Conservation (phyloP, 2,113 vertebrate genomes). For the Leptodactylus fuscus region DNA sequence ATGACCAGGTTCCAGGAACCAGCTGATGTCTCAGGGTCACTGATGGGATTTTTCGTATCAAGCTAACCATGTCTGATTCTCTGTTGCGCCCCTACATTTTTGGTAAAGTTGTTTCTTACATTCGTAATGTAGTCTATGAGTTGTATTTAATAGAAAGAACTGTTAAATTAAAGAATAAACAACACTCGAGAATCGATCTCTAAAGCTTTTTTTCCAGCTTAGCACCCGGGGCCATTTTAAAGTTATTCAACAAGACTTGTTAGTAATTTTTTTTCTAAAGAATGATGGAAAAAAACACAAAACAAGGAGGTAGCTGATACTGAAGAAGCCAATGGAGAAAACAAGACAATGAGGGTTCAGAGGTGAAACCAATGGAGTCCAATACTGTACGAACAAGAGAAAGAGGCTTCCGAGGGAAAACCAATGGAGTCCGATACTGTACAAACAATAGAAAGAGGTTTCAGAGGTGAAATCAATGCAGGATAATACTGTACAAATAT, state of each 20-base stretch:
- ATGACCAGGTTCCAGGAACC: no score
- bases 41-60: no score
- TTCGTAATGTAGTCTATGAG: conserved; percentile 23
- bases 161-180: conserved; percentile 40
- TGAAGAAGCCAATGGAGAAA: neutral
- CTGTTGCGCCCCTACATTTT: neutral
- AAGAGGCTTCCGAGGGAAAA: neutral
- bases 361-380: neutral
- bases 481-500: no score
- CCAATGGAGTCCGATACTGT: no score
- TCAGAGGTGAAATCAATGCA: no score
- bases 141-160: conserved; percentile 33
- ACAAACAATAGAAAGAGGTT: no score
- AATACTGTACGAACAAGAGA: neutral
- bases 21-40: no score
- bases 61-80: no score
- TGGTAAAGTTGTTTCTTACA: neutral
- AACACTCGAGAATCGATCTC: conserved; percentile 44
- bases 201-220: conserved; percentile 52
- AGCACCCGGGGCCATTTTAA: conserved; percentile 24
- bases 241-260: conserved; percentile 33
- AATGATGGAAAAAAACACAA: neutral
- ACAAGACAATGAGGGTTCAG: neutral
- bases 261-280: neutral
- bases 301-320: no score